Base-by-base conservation (phyloP, 2,888 invertebrate genomes). In the Callimorpha dominula region DNA sequence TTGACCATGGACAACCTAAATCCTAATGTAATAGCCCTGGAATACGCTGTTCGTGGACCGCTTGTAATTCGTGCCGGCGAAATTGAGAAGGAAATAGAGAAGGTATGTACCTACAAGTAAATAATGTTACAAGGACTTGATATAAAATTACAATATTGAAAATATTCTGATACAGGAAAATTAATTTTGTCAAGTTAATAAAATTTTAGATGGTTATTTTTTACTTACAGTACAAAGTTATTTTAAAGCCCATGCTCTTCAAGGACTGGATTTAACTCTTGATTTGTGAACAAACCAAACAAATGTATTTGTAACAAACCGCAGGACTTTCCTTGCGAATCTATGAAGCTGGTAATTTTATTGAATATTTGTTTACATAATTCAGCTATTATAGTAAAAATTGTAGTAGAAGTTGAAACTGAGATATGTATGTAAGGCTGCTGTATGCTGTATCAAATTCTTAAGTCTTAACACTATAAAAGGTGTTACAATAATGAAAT, bases 11-110 rank as follows among this genome's bases (percentile, higher is more conserved):
- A 98, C 4, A 98, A 97, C 89, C 97, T 99, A 83, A 99, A 99
- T 92, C 98, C 98, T 5, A 97, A 98, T 90, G 97, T 99, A 70
- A 97, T 98, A 83, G 96, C 97, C 75, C 97, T 99, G 98, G 98
- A 99, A 93, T 99, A 99, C 94, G 99, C 99, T 8, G 99, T 99
- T n/a, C 97, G 99, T 79, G 99, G 99, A 0, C 99, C 99, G 0
- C 96, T 99, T 77, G 99, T 99, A 65, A 98, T 98, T 74, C 96
- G 99, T 75, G 99, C 99, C 65, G 97, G 97, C 0, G 98, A 99
- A 95, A 98, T 99, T 75, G 99, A 99, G 93, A 98, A 98, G 91
- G 99, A 99, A 92, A 92, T 98, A 40, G 96, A 97, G 87, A 96
- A 97, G 97, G 98, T 98, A 95, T 70, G 67, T 69, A 52, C 17